These are phyloP conservation scores for Hirtodrosophila duncani DNA, from an alignment of 2,888 invertebrate genomes.

Conservation along the genomic window DNA sequence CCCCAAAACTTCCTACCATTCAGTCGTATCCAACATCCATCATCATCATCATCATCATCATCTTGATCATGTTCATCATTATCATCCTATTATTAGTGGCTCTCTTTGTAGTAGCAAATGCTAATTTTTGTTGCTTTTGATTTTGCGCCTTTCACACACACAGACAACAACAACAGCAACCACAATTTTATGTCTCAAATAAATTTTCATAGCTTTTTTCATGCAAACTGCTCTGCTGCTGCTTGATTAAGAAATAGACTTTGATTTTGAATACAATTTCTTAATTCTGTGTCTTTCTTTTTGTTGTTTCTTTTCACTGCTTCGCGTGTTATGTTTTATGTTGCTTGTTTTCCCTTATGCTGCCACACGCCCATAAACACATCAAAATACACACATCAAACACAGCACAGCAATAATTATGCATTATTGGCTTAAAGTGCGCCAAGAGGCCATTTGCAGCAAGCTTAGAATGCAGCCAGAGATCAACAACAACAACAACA, in stretches of 20 bases:
- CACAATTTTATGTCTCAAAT: too few relatives aligned
- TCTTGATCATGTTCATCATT: slow-evolving; percentile 8
- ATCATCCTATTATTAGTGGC: slow-evolving; percentile 17
- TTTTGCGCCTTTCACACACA: too few relatives aligned
- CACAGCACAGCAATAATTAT: slow-evolving; percentile 19
- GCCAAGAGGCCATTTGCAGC: slow-evolving; percentile 20
- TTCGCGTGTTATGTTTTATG: slow-evolving; percentile 11
- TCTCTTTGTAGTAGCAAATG: too few relatives aligned
- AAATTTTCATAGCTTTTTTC: too few relatives aligned
- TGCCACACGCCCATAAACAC: slow-evolving; percentile 10
- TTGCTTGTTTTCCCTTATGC: slow-evolving; percentile 21
- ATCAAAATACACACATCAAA: slow-evolving; percentile 4
- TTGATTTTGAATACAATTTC: too few relatives aligned
- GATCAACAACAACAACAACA: slow-evolving; percentile 10
- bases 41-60: slow-evolving; percentile 1
- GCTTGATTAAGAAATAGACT: too few relatives aligned
- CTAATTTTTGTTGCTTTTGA: too few relatives aligned
- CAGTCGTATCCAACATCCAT: neutral
- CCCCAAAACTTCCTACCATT: neutral
- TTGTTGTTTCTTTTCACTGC: too few relatives aligned
- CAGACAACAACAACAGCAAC: too few relatives aligned
- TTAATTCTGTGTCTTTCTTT: too few relatives aligned
- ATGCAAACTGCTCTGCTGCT: too few relatives aligned
- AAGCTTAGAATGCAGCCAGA: slow-evolving; percentile 20
- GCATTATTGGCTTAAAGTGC: slow-evolving; percentile 17